Evolutionary conservation across 2,888 invertebrate species (phyloP), one percentile per base, ranked within the genome.

Genomic region (Ochlodes sylvanus): DNA sequence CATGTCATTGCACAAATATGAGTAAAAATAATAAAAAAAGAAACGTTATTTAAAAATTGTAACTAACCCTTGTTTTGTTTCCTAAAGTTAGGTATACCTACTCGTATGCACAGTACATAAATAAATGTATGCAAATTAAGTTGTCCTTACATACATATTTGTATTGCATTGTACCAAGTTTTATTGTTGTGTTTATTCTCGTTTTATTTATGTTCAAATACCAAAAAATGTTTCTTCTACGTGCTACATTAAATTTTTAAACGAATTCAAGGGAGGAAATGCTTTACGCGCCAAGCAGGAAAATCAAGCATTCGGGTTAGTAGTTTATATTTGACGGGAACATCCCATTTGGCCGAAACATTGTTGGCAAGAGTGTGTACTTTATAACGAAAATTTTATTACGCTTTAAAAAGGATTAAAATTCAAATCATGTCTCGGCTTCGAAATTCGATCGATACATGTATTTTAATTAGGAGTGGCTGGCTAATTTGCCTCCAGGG

Each of bases 401-500:
- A 56, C 52, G 52, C 62, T 47, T 47, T 21, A 60, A 55, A 58
- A 47, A 38, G 34, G 34, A 34, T 47, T 61, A 61, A 67, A 50
- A 50, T 56, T 68, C 27, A 38, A 65, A 58, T 65, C 66, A 42
- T 9, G 41, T 27, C 27, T 27, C 19, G 58, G 34, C 14, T 19
- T 44, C 1, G 44, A 61, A 32, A 32, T 21, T 52, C 52, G 55
- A 63, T 68, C 68, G 68, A 68, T 68, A 52, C 66, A 66, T 68
- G 70, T 87, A 60, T 83, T 87, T 89, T 89, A 90, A 90, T 90
- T 90, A 89, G 83, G 80, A 81, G 79, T 74, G 77, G 78, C 83
- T 79, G 78, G 83, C 84, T 87, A 87, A 87, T 88, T 87, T 86
- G 84, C 82, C 87, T 83, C 86, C 72, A 81, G 88, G 88, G 86